Percentiles rank a stretch among this genome's conserved stretches.
Conservation (phyloP, 2,888 invertebrate species). For the Brachypalpus laphriformis region DNA sequence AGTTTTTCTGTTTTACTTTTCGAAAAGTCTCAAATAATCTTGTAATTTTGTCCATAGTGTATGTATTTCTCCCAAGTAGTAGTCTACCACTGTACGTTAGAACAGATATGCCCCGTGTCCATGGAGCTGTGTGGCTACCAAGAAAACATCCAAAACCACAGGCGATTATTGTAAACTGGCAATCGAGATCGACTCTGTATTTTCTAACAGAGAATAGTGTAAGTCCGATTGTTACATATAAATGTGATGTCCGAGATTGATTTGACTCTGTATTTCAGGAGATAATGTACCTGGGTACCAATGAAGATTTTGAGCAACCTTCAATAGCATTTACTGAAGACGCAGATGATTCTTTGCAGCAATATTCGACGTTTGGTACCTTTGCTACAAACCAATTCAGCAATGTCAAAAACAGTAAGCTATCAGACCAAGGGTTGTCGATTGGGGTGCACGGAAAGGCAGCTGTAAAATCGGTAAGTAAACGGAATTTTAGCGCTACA, state of each 20-base stretch:
- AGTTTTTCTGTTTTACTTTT: constrained; percentile 77
- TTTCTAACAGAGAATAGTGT: constrained; percentile 86
- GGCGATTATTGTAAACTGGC: constrained; percentile 84
- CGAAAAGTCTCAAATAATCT: not conserved
- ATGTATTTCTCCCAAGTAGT: constrained; percentile 86
- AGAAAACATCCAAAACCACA: constrained; percentile 82
- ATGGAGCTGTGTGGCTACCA: constrained; percentile 85
- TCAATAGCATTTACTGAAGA: constrained; percentile 79
- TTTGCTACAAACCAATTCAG: constrained; percentile 81
- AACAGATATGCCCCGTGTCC: constrained; percentile 82
- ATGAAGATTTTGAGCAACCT: constrained; percentile 82
- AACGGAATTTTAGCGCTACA: not conserved
- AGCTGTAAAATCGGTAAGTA: constrained; percentile 83
- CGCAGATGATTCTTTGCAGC: constrained; percentile 76
- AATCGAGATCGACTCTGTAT: constrained; percentile 85
- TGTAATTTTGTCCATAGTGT: constrained; percentile 83
- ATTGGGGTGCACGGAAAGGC: constrained; percentile 82
- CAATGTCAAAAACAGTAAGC: constrained; percentile 62
- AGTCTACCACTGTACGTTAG: constrained; percentile 84
- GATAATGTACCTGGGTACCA: constrained; percentile 82
- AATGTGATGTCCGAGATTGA: constrained; percentile 18
- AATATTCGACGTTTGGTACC: constrained; percentile 83
- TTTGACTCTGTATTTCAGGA: constrained; percentile 82
- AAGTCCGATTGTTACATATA: constrained; percentile 70
- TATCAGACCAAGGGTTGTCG: constrained; percentile 77